Conservation (phyloP, 37 sponge, comb jelly and placozoan species). For the Petrosia ficiformis region DNA sequence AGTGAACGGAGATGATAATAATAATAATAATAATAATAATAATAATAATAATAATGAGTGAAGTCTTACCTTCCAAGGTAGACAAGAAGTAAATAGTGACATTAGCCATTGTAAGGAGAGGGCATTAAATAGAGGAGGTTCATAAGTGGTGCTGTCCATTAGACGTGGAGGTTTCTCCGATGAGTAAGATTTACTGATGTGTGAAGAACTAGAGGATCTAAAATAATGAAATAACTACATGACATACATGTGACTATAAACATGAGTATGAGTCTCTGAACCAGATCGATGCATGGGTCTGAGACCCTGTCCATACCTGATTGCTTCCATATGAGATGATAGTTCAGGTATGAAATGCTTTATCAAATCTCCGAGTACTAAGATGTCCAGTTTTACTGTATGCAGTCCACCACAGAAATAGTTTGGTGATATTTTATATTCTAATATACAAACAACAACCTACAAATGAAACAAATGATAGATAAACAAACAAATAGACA, state of each 20-base stretch:
- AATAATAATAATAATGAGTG: neutral
- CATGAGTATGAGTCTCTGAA: no score
- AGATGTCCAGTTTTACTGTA: conserved; percentile 78
- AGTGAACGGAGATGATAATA: no score
- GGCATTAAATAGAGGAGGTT: conserved; percentile 87
- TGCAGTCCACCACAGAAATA: conserved; percentile 86
- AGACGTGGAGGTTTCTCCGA: conserved; percentile 42
- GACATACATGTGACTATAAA: no score
- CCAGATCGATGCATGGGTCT: no score
- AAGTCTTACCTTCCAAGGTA: neutral
- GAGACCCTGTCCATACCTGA: conserved; percentile 9
- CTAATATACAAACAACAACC: conserved; percentile 84
- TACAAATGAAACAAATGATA: conserved; percentile 11
- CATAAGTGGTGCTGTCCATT: conserved; percentile 49
- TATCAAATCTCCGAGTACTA: conserved; percentile 72
- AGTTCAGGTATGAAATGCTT: conserved; percentile 68
- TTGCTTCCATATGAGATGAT: conserved; percentile 54
- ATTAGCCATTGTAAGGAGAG: conserved; percentile 96
- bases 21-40: no score
- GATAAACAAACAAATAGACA: no score
- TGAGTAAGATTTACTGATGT: conserved; percentile 36
- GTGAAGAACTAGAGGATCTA: neutral
- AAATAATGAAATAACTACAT: neutral
- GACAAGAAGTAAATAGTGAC: conserved; percentile 65
- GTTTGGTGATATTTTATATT: conserved; percentile 73